A percentile compares a stretch with the other conserved stretches of the same genome.
Conservation (phyloP, 2,888 invertebrate genomes). For the Pocota personata region DNA sequence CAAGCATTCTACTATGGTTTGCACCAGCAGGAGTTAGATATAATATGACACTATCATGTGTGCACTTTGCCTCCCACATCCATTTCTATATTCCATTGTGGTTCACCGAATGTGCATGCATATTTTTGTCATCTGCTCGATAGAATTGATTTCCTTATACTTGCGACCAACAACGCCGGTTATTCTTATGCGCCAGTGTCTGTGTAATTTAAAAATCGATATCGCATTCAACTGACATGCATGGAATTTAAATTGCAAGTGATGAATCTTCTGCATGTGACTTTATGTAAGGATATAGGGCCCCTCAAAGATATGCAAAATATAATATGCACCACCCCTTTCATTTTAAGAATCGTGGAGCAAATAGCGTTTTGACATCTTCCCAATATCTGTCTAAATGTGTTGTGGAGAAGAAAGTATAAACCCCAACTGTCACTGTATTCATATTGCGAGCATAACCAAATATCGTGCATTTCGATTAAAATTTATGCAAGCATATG, state of each 20-base stretch:
- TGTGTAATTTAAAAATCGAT: conserved; percentile 52
- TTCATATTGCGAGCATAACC: neutral
- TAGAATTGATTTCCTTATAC: conserved; percentile 44
- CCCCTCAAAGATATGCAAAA: no score
- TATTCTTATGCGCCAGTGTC: neutral
- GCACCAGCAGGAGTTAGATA: neutral
- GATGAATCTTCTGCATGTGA: neutral
- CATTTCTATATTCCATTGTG: conserved; percentile 11
- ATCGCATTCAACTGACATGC: conserved; percentile 19
- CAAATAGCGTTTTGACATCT: neutral
- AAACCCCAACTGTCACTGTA: neutral
- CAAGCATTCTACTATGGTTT: neutral
- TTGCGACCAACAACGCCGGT: neutral
- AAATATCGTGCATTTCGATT: neutral
- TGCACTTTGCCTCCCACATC: conserved; percentile 35
- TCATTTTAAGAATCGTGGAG: neutral
- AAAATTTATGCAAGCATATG: neutral
- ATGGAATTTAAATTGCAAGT: conserved; percentile 8
- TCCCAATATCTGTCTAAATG: neutral
- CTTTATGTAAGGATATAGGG: neutral
- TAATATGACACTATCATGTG: conserved; percentile 38
- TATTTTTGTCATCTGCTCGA: conserved; percentile 50
- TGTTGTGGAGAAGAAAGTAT: neutral
- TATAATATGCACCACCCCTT: neutral
- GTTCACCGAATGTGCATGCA: conserved; percentile 33